These are phyloP conservation scores for Anguilla rostrata DNA, from an alignment of 2,113 vertebrate genomes.

Conservation along the genomic window DNA sequence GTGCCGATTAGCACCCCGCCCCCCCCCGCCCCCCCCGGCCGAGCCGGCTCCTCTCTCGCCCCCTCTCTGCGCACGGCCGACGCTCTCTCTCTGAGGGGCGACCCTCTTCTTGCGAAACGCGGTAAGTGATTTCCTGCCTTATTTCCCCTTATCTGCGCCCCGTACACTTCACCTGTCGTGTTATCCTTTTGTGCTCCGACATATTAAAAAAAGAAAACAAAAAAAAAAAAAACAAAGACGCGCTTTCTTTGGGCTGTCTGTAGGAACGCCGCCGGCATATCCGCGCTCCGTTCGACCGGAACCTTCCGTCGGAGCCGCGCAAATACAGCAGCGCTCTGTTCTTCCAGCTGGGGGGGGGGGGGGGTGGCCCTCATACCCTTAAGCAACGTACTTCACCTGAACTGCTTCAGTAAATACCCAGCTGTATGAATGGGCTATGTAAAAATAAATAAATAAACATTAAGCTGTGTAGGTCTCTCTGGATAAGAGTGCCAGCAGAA, in stretches of 20 bases:
- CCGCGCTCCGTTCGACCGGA: constrained; percentile 1
- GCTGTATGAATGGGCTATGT: too few species aligned
- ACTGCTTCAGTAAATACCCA: too few species aligned
- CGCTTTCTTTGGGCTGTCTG: background rate
- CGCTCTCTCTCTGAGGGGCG: background rate
- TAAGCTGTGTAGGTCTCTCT: too few species aligned
- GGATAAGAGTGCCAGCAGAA: too few species aligned
- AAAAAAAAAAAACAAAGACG: background rate
- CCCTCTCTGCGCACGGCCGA: background rate
- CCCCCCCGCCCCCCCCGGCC: background rate
- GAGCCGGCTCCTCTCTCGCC: background rate
- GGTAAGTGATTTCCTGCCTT: constrained; percentile 2
- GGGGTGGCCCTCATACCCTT: too few species aligned
- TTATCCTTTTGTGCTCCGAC: background rate
- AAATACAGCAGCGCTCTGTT: constrained; percentile 14
- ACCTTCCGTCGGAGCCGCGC: background rate
- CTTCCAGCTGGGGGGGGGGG: too few species aligned
- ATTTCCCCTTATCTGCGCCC: background rate
- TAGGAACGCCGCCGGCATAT: background rate
- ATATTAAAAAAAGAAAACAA: too few species aligned
- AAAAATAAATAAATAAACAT: too few species aligned
- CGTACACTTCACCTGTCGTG: background rate
- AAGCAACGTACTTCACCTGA: too few species aligned
- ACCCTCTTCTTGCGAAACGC: constrained; percentile 1
- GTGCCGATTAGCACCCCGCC: background rate